A percentile compares a stretch with the other conserved stretches of the same genome.
phyloP scores from a whole-genome alignment of 2,797 vertebrate genomes.

The Sorex maritimensis region DNA sequence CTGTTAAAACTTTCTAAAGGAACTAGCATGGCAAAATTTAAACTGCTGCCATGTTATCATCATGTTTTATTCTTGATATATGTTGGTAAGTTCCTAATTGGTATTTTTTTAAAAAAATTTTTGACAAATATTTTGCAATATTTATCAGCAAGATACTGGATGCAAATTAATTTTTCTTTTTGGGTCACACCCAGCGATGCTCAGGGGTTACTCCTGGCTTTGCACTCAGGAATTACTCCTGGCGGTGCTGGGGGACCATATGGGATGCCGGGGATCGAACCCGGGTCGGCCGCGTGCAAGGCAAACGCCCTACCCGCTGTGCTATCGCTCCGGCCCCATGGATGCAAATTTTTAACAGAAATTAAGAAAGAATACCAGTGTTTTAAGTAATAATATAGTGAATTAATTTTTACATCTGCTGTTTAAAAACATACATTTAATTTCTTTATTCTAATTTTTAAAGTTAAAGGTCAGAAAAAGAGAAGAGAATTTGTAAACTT shows the following conservation, averaged over 20 bases:
- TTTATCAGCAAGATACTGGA: slow-evolving; percentile 27
- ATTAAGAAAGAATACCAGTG: slow-evolving; percentile 49
- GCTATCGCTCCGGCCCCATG: too few species aligned
- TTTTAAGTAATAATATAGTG: slow-evolving; percentile 20
- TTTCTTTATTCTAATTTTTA: slow-evolving; percentile 58
- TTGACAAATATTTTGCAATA: not conserved
- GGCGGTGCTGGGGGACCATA: too few species aligned
- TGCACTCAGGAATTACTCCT: too few species aligned
- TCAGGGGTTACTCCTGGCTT: too few species aligned
- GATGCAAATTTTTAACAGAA: slow-evolving; percentile 51
- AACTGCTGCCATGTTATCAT: not conserved
- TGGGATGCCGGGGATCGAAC: too few species aligned
- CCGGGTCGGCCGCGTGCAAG: too few species aligned
- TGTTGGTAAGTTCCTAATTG: not conserved
- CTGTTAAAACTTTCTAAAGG: not conserved
- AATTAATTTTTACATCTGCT: not conserved
- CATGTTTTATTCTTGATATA: not conserved
- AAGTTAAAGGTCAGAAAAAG: slow-evolving; percentile 64
- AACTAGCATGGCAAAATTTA: not conserved
- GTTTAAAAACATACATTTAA: slow-evolving; percentile 30
- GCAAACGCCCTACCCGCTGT: too few species aligned
- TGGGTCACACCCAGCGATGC: too few species aligned
- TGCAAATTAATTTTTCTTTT: too few species aligned
- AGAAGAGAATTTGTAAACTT: slow-evolving; percentile 50
- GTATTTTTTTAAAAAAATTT: not conserved